A percentile compares a stretch with the other conserved stretches of the same genome.
Evolutionary conservation across 2,888 invertebrate species (phyloP).

Genomic region (Agonopterix subpropinquella): DNA sequence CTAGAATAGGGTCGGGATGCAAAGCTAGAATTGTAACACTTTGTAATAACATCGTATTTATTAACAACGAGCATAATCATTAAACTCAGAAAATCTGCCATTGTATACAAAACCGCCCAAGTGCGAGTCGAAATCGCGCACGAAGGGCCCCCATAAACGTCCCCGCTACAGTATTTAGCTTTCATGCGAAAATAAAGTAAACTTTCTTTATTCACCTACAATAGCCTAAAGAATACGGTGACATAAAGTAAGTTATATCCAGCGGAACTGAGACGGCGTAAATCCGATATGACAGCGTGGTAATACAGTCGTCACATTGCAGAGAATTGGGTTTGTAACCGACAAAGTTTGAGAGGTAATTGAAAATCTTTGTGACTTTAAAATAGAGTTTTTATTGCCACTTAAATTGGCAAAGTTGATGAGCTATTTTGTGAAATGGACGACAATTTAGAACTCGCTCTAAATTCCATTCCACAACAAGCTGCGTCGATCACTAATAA

Average conservation of each 20-base stretch:
- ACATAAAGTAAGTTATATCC: neutral
- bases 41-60: constrained; percentile 18
- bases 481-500: no score
- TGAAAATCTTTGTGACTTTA: no score
- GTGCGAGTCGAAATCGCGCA: no score
- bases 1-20: constrained; percentile 19
- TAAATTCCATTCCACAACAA: no score
- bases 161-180: neutral
- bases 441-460: no score
- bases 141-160: neutral
- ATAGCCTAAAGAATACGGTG: neutral
- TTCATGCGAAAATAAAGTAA: no score
- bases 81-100: neutral
- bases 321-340: neutral
- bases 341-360: neutral
- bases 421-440: no score
- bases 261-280: neutral
- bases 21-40: constrained; percentile 12
- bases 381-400: no score
- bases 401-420: no score
- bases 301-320: neutral
- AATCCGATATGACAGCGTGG: neutral
- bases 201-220: neutral
- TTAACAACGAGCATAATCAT: constrained; percentile 19
- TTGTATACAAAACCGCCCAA: no score